Conservation (phyloP, 2,888 invertebrate species). For the Zaprionus lineosus region DNA sequence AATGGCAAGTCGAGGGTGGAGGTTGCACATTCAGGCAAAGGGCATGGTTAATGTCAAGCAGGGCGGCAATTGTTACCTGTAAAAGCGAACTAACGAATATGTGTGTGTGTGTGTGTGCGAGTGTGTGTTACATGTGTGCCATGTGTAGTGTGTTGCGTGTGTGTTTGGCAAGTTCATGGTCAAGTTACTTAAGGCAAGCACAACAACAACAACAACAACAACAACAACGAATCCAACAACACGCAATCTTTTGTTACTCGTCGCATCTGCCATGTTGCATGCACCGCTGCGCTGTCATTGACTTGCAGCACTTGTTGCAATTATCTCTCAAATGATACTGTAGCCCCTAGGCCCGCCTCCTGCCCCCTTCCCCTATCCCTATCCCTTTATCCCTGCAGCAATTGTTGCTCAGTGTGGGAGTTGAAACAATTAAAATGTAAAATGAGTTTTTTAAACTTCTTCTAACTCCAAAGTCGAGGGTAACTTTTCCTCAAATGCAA, state of each 20-base stretch:
- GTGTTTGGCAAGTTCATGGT: conserved; percentile 57
- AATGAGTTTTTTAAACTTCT: no score
- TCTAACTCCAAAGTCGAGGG: no score
- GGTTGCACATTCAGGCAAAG: conserved; percentile 12
- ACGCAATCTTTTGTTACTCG: conserved; percentile 21
- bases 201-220: conserved; percentile 5
- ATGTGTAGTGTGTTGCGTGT: no score
- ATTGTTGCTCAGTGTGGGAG: neutral
- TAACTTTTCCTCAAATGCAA: no score
- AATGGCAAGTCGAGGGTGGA: conserved; percentile 17
- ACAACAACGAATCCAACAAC: conserved; percentile 23
- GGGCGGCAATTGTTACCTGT: neutral
- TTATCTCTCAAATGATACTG: conserved; percentile 25
- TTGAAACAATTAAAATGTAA: conserved; percentile 24
- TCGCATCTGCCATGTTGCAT: conserved; percentile 49
- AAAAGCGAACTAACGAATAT: no score
- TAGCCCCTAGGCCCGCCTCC: no score
- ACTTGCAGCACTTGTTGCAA: conserved; percentile 43
- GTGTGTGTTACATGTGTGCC: neutral
- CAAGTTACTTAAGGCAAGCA: conserved; percentile 29
- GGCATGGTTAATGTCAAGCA: conserved; percentile 36
- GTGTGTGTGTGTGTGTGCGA: conserved; percentile 8
- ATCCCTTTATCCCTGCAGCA: neutral
- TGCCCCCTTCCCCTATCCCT: no score
- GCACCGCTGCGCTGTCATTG: conserved; percentile 52